Evolutionary conservation across 2,113 vertebrate species (phyloP).

Genomic region (rat (Rattus norvegicus)): DNA sequence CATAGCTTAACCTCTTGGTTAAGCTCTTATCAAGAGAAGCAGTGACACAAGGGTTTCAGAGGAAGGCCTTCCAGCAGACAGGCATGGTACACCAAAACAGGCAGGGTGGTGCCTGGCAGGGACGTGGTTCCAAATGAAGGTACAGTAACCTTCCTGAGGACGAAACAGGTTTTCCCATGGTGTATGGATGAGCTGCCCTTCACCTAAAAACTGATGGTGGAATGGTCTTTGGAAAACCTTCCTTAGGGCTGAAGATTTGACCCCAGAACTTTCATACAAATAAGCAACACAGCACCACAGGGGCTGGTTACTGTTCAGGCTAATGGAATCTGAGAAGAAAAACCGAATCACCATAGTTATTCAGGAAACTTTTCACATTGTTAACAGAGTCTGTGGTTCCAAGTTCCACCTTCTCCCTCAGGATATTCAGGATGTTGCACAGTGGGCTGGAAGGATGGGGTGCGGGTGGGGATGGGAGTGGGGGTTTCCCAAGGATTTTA

Average conservation of each 20-base stretch:
- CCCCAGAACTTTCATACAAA: not conserved
- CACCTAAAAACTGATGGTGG: not conserved
- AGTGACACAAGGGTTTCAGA: not conserved
- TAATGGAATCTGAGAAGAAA: constrained; percentile 23
- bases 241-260: constrained; percentile 17
- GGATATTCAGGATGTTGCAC: too few relatives aligned
- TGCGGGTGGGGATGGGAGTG: too few relatives aligned
- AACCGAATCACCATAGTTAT: not conserved
- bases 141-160: not conserved
- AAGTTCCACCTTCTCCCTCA: too few relatives aligned
- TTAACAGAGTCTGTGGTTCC: not conserved
- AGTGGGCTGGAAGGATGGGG: too few relatives aligned
- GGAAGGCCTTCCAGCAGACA: not conserved
- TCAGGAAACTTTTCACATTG: not conserved
- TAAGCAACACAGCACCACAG: not conserved
- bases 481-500: too few relatives aligned
- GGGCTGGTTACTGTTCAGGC: not conserved
- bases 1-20: not conserved
- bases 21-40: not conserved
- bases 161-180: not conserved
- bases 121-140: not conserved
- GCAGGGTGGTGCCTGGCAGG: not conserved
- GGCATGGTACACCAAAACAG: too few relatives aligned
- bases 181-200: not conserved
- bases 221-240: constrained; percentile 44